phyloP scores from a whole-genome alignment of 2,888 invertebrate genomes.

The Euphydryas editha region DNA sequence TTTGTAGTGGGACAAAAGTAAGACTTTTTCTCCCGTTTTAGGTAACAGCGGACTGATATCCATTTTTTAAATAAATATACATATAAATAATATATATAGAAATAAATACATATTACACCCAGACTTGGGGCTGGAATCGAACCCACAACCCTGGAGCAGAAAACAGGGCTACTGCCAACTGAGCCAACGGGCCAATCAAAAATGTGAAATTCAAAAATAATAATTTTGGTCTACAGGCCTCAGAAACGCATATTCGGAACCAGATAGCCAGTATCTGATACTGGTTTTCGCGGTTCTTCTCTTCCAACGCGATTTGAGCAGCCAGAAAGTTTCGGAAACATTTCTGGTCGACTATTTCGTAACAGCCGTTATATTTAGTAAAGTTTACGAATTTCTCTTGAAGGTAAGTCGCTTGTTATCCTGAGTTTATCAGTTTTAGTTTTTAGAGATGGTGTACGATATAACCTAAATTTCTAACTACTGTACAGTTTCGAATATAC shows the following conservation, averaged over 20 bases:
- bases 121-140: too few relatives aligned
- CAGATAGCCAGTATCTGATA: conserved; percentile 95
- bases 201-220: neutral
- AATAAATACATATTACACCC: too few relatives aligned
- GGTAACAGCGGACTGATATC: too few relatives aligned
- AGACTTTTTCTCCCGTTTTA: too few relatives aligned
- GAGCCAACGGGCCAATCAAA: too few relatives aligned
- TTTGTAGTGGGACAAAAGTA: too few relatives aligned
- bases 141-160: too few relatives aligned
- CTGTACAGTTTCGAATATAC: too few relatives aligned
- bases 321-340: conserved; percentile 88
- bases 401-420: conserved; percentile 84
- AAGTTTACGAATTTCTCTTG: conserved; percentile 95
- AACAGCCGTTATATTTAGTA: conserved; percentile 93
- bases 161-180: too few relatives aligned
- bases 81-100: too few relatives aligned
- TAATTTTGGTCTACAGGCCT: conserved; percentile 79
- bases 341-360: conserved; percentile 97
- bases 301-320: conserved; percentile 91
- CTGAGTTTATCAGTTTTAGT: neutral
- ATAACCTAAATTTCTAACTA: too few relatives aligned
- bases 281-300: conserved; percentile 94
- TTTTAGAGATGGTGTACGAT: neutral
- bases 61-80: too few relatives aligned
- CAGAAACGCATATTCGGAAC: conserved; percentile 95